Evolutionary conservation across 2,888 invertebrate genomes (phyloP), one percentile per base, ranked within the genome.

Genomic region (Trachelus stipa): DNA sequence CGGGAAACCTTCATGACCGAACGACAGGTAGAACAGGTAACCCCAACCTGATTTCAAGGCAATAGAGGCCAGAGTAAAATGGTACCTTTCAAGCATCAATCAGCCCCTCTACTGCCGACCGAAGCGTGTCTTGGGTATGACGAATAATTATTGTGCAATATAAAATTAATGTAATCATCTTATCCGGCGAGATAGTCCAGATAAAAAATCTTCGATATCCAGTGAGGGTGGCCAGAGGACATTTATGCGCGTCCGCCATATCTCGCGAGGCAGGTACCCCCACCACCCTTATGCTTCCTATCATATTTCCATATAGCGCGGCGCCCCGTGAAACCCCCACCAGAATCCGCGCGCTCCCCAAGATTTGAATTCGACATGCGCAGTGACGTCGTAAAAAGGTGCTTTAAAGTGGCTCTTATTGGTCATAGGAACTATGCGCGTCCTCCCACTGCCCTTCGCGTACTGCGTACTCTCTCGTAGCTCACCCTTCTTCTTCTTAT

Each of bases 311-410:
- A 89, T 88, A 85, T 81, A 81, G 83, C 81, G 56, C 79, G 71
- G 31, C 23, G 12, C 15, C 71, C 2, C 31, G 33, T 23, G 31
- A 15, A 9, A 81, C 81, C 78, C 81, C 71, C 75, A 74, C 80
- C 83, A 31, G 12, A 71, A 1, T 83, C 83, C 86, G 84, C 84
- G 83, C 83, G 85, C 84, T 81, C 81, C 75, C 76, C 77, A 79
- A 82, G 83, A 90, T 89, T 90, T 90, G 87, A 90, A 90, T 90
- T 87, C 83, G 88, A 85, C 89, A 88, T 91, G 90, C 90, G 90
- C 91, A 89, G 86, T 87, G 79, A 69, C 80, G 79, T 78, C 76
- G 85, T 77, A 75, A 83, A 77, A 82, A 83, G 81, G 77, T 81
- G 84, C 84, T 88, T 89, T 87, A 87, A 88, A 87, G 90, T 89